Conservation (phyloP, 2,888 invertebrate species). For the Watsonalla binaria region DNA sequence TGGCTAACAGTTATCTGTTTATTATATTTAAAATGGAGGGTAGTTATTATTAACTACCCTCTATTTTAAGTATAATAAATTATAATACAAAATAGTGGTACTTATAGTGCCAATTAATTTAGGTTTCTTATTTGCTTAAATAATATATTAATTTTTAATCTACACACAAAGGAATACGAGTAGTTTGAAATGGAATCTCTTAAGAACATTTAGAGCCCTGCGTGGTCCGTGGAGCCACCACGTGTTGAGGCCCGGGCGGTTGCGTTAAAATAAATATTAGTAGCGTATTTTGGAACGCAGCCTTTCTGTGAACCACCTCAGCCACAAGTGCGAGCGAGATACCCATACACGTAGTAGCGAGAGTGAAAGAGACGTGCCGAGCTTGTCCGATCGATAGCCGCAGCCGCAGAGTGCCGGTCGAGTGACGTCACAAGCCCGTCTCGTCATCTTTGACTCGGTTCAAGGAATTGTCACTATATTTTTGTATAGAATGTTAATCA, state of each 20-base stretch:
- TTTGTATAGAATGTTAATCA: constrained; percentile 41
- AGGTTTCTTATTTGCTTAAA: too few species aligned
- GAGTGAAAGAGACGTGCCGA: constrained; percentile 59
- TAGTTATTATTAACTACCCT: too few species aligned
- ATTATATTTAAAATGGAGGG: too few species aligned
- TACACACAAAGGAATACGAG: too few species aligned
- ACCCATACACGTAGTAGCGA: constrained; percentile 37
- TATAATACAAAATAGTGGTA: too few species aligned
- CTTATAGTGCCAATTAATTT: too few species aligned
- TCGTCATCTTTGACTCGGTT: constrained; percentile 74
- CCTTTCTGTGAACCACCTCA: constrained; percentile 54
- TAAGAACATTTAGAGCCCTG: constrained; percentile 5
- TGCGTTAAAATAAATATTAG: constrained; percentile 78
- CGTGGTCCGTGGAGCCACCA: constrained; percentile 35
- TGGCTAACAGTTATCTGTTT: too few species aligned
- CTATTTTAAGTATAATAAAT: too few species aligned
- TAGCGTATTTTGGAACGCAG: constrained; percentile 73
- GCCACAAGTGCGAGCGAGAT: constrained; percentile 51
- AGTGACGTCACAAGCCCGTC: constrained; percentile 74
- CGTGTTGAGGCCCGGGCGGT: constrained; percentile 63
- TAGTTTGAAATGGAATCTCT: constrained; percentile 1
- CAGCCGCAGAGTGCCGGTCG: constrained; percentile 75
- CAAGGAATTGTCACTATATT: constrained; percentile 72
- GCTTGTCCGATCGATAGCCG: constrained; percentile 75
- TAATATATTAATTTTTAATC: neutral